Evolutionary conservation across 2,113 vertebrate genomes (phyloP).

Genomic region (Piaya cayana): DNA sequence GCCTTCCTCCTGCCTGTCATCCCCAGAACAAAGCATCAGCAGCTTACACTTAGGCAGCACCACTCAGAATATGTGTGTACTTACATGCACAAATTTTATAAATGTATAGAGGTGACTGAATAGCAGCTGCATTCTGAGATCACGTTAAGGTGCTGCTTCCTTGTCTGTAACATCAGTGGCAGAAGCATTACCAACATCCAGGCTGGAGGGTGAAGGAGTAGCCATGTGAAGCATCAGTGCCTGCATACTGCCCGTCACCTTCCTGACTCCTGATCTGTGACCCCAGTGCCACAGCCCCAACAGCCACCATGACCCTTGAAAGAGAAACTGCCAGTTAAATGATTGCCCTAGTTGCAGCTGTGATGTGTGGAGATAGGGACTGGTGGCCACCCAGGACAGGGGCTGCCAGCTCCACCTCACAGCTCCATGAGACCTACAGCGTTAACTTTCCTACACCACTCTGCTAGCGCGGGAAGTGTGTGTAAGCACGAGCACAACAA

Average conservation of each 20-base stretch:
- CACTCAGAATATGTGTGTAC: accelerated
- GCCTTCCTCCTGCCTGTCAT: not conserved
- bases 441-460: not conserved
- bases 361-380: not conserved
- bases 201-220: not conserved
- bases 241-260: not conserved
- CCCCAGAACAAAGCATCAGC: not conserved
- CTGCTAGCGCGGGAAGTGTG: accelerated
- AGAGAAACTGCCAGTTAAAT: not conserved
- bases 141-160: not conserved
- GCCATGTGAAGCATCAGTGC: accelerated
- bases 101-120: not conserved
- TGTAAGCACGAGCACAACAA: not conserved
- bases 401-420: accelerated
- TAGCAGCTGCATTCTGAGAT: not conserved
- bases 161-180: not conserved
- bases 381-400: not conserved
- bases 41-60: not conserved
- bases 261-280: accelerated
- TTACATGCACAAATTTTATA: not conserved
- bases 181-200: not conserved
- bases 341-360: not conserved
- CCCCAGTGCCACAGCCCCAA: not conserved
- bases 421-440: not conserved
- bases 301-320: not conserved